Conservation (phyloP, 2,113 vertebrate species). For the Tor tambroides region DNA sequence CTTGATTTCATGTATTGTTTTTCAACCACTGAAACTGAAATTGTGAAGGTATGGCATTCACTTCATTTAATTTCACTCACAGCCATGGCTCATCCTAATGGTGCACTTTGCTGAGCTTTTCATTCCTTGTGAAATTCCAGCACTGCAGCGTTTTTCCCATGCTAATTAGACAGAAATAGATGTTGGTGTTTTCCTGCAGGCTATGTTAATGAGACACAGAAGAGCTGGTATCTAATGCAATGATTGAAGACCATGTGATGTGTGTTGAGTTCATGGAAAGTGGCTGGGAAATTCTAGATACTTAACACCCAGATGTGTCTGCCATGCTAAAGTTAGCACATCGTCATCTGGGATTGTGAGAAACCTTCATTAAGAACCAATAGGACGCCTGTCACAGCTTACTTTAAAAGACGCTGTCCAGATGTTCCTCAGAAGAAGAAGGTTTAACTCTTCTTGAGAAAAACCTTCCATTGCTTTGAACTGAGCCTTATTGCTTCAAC, state of each 20-base stretch:
- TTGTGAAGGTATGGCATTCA: no score
- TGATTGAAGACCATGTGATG: constrained; percentile 18
- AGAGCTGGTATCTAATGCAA: constrained; percentile 4
- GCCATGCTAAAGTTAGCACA: neutral
- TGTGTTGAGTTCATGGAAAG: neutral
- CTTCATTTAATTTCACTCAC: neutral
- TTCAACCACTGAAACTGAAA: neutral
- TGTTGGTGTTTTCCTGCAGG: constrained; percentile 27
- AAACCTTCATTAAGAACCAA: neutral
- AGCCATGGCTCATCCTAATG: neutral
- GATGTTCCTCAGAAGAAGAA: neutral
- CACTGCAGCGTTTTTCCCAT: neutral
- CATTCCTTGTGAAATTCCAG: neutral
- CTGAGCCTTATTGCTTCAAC: neutral
- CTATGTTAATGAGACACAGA: constrained; percentile 22
- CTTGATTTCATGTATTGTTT: neutral
- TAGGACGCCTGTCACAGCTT: neutral
- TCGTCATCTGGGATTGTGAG: neutral
- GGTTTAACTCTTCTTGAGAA: neutral
- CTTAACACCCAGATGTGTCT: neutral
- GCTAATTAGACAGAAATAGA: constrained; percentile 36
- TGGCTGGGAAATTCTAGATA: neutral
- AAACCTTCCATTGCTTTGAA: neutral
- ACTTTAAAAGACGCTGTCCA: neutral
- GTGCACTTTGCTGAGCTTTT: constrained; percentile 7